Conservation (phyloP, 2,797 vertebrate species). For the Valencia hispanica region DNA sequence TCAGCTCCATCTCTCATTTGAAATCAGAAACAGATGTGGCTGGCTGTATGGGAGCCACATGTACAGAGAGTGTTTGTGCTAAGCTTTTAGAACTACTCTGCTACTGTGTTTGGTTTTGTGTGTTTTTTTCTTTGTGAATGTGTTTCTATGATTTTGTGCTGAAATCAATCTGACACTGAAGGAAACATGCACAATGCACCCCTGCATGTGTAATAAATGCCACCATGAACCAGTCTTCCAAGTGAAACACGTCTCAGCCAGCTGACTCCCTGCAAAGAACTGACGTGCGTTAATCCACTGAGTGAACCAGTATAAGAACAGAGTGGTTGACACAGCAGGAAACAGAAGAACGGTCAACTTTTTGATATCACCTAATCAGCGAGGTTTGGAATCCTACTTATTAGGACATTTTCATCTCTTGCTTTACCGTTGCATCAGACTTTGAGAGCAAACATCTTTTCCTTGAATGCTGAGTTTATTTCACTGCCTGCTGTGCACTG, state of each 20-base stretch:
- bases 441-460: slow-evolving; percentile 47
- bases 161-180: background rate
- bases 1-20: slow-evolving; percentile 8
- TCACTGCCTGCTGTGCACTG: slow-evolving; percentile 12
- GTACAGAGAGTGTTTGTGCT: slow-evolving; percentile 1
- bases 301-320: slow-evolving; percentile 47
- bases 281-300: slow-evolving; percentile 41
- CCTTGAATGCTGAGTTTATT: slow-evolving; percentile 44
- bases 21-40: slow-evolving; percentile 28
- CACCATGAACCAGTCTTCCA: slow-evolving; percentile 12
- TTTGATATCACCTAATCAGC: slow-evolving; percentile 40
- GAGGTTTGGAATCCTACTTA: slow-evolving; percentile 42
- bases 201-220: slow-evolving; percentile 10
- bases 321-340: slow-evolving; percentile 43
- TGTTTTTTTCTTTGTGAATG: background rate
- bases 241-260: slow-evolving; percentile 25
- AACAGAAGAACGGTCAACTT: slow-evolving; percentile 31
- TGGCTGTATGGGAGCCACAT: slow-evolving; percentile 6
- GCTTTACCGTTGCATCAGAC: slow-evolving; percentile 68
- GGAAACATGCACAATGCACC: background rate
- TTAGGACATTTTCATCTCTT: slow-evolving; percentile 60
- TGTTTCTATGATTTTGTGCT: background rate
- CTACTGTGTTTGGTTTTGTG: background rate
- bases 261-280: slow-evolving; percentile 31
- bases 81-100: background rate